Base-by-base conservation (phyloP, 2,888 invertebrate genomes). In the Ectropis crepuscularia region DNA sequence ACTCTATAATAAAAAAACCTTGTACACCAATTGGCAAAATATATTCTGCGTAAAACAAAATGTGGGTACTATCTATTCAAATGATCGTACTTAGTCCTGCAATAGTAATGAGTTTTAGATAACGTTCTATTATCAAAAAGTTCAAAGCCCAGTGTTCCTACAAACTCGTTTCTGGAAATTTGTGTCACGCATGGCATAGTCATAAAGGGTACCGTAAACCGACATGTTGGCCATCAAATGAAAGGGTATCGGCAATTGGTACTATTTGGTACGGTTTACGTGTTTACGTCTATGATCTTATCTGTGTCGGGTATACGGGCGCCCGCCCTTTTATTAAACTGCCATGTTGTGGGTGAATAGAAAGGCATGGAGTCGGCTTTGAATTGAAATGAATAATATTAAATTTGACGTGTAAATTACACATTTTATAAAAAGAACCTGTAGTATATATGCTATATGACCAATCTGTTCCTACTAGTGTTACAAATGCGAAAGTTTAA, bases 261-360 rank as follows among this genome's bases (percentile, higher is more conserved):
- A 75, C 74, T 65, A 65, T 65, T 65, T 61, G 64, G 64, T 65
- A 65, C 71, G 77, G 81, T 87, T 86, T 85, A 87, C 81, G 81
- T 85, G 87, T 88, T 88, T 88, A 83, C 81, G 86, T 85, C 83
- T 84, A 83, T 83, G 90, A 90, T 92, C 82, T 89, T 91, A 92
- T 92, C 92, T 86, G 85, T 79, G 77, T 81, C 77, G 80, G 78
- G 75, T 75, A 91, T 90, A 88, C 88, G 90, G 90, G 90, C 79
- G 75, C 80, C 77, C 82, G 78, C 82, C 83, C 86, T 88, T 89
- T 86, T 89, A 89, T 90, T 89, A 87, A 88, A 87, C 78, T 82
- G 77, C 79, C 74, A 81, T 81, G 80, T 82, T 82, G 70, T 67
- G 68, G 72, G 68, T 72, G 67, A 49, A 81, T 73, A 67, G 46